A percentile compares a stretch with the other conserved stretches of the same genome.
These are phyloP conservation scores for Antennarius maculatus DNA, from an alignment of 2,797 vertebrate genomes.

Conservation along the genomic window DNA sequence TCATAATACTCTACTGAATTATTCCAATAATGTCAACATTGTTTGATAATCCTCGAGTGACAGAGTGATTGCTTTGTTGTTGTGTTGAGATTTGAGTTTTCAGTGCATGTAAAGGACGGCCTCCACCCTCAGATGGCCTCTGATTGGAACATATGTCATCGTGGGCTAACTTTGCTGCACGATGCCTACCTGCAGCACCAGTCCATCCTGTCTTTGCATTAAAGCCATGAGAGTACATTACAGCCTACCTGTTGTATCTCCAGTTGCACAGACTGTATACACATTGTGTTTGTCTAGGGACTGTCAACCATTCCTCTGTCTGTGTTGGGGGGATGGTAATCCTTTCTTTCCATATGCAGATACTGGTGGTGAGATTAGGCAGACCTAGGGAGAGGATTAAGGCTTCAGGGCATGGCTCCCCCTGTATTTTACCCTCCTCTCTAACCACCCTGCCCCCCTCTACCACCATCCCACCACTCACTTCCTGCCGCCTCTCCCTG, in stretches of 20 bases:
- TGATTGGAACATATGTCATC: conserved; percentile 39
- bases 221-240: conserved; percentile 3
- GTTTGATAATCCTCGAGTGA: conserved; percentile 48
- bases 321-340: conserved; percentile 70
- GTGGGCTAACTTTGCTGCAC: conserved; percentile 12
- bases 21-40: conserved; percentile 43
- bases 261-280: neutral
- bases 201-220: neutral
- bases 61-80: conserved; percentile 53
- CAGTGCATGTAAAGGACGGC: conserved; percentile 14
- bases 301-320: conserved; percentile 39
- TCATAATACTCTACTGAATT: conserved; percentile 35
- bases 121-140: conserved; percentile 3
- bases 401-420: conserved; percentile 57
- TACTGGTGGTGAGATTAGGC: conserved; percentile 73
- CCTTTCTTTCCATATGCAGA: conserved; percentile 75
- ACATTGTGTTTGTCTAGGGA: conserved; percentile 34
- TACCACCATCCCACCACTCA: conserved; percentile 15
- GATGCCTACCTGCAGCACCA: neutral
- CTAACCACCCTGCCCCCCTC: conserved; percentile 35
- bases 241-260: conserved; percentile 10
- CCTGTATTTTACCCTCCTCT: conserved; percentile 58
- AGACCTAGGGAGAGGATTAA: conserved; percentile 76
- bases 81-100: conserved; percentile 43
- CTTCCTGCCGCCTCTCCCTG: conserved; percentile 42